Percentiles rank a stretch among this genome's conserved stretches.
Conservation (phyloP, 2,113 vertebrate species). For the Alethe castanea region DNA sequence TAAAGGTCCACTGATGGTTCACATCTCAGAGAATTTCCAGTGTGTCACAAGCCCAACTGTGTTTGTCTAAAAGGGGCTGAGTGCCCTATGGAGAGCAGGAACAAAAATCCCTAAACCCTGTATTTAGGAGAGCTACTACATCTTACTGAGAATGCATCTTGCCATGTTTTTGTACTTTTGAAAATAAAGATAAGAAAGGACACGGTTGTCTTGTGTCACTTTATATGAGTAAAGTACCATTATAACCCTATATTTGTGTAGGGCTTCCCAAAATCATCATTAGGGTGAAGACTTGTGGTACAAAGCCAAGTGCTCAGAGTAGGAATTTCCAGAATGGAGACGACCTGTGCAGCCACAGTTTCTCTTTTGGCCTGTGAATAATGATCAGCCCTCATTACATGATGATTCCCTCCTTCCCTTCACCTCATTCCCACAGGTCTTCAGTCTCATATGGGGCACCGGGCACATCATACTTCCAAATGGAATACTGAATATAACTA, state of each 20-base stretch:
- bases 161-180: rapidly evolving
- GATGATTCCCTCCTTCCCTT: not conserved
- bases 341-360: not conserved
- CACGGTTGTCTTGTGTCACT: not conserved
- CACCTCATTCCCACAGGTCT: not conserved
- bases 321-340: not conserved
- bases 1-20: not conserved
- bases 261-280: not conserved
- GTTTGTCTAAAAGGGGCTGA: not conserved
- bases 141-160: not conserved
- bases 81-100: not conserved
- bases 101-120: not conserved
- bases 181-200: not conserved
- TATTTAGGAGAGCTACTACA: not conserved
- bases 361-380: not conserved
- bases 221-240: not conserved
- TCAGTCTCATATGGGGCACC: not conserved
- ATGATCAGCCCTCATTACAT: not conserved
- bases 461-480: not conserved
- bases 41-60: not conserved
- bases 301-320: not conserved
- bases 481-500: rapidly evolving
- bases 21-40: not conserved
- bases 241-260: not conserved
- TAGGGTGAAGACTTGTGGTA: not conserved